Evolutionary conservation across 2,113 vertebrate genomes (phyloP), one percentile per base, ranked within the genome.

Genomic region (Lutjanus erythropterus): DNA sequence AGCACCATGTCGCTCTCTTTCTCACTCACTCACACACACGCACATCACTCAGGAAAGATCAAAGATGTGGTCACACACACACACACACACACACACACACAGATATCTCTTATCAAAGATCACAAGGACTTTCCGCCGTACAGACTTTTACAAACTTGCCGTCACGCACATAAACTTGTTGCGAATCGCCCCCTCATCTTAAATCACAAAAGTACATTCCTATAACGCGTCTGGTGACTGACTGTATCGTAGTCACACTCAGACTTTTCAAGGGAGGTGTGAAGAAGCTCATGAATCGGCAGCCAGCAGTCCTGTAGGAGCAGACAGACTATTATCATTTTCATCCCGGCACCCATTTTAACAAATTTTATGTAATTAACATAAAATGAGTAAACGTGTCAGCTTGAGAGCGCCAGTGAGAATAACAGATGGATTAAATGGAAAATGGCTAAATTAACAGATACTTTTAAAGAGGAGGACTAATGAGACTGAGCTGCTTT

Each of bases 291-390:
- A 12, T 18, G 33, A 82, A 70, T 80, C 53, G 21, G n/a, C 71
- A 21, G 71, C 52, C 70, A 65, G 50, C 23, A 41, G 62, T 47
- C 60, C 72, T 3, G 18, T 3, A n/a, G 42, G 72, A 83, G 55
- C 3, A 18, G 59, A 77, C 67, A 47, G 84, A 59, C 55, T 53
- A 4, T 69, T 35, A 62, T 70, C 16, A 47, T 58, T 47, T 49
- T 44, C 68, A 25, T 58, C 56, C 14, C 55, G 0, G 52, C 61
- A 15, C 79, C 56, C 8, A 31, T 82, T 86, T 81, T 33, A 76
- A 88, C 80, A 77, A 75, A 81, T 89, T 62, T 80, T 66, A 72
- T 47, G 73, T 79, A 69, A 92, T 88, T 86, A 89, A 62, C 71
- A 47, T 61, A 44, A 78, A 85, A 91, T 59, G 78, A 89, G 67